Conservation (phyloP, 2,113 vertebrate species). For the Pituophis catenifer region DNA sequence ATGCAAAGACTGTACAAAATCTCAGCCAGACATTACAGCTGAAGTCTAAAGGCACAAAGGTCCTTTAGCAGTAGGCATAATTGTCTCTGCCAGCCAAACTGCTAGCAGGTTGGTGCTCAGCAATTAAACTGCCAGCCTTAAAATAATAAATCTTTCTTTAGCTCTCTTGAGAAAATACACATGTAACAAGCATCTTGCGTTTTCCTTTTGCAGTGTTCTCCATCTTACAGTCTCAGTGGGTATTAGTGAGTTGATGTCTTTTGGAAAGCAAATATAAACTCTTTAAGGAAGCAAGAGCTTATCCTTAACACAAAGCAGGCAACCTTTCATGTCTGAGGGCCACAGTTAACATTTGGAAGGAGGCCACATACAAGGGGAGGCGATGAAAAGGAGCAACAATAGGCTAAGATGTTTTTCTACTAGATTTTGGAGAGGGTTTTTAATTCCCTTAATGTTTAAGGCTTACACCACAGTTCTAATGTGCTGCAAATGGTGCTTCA, state of each 20-base stretch:
- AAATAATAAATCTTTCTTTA: conserved; percentile 3
- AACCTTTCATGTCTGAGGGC: neutral
- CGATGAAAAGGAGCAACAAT: neutral
- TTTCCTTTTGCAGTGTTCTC: conserved; percentile 3
- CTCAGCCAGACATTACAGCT: conserved; percentile 40
- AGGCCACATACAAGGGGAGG: neutral
- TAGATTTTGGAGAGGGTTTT: neutral
- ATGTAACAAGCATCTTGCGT: neutral
- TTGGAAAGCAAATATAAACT: neutral
- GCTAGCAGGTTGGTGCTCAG: neutral
- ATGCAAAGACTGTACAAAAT: conserved; percentile 46
- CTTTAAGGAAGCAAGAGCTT: neutral
- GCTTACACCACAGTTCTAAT: neutral
- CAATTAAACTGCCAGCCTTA: conserved; percentile 14
- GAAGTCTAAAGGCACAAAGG: conserved; percentile 38
- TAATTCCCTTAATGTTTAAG: neutral
- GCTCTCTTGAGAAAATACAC: neutral
- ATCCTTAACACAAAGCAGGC: neutral
- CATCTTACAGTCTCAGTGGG: neutral
- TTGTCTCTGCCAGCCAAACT: conserved; percentile 1
- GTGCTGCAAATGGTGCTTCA: neutral
- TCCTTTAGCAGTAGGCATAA: conserved; percentile 19
- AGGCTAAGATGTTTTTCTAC: neutral
- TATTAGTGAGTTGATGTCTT: neutral
- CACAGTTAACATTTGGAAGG: neutral